phyloP scores from a whole-genome alignment of 2,797 vertebrate species.

The Scolopax rusticola region DNA sequence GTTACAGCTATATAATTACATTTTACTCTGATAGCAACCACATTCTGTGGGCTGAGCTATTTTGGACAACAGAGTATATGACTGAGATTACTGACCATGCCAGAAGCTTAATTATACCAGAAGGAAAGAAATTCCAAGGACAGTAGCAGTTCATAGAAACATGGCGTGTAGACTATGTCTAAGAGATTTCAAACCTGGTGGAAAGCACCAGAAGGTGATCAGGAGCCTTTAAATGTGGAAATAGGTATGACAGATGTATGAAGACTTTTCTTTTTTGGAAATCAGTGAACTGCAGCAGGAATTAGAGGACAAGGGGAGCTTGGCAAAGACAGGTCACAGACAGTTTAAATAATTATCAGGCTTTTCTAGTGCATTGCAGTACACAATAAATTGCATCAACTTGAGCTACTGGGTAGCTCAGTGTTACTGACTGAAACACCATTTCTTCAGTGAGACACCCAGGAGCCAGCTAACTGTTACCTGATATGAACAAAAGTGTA shows the following conservation, averaged over 20 bases:
- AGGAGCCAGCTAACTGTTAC: not conserved
- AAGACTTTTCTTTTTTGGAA: not conserved
- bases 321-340: not conserved
- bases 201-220: not conserved
- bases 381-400: not conserved
- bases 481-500: not conserved
- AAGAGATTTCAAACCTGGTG: not conserved
- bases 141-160: not conserved
- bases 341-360: not conserved
- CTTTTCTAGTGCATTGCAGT: not conserved
- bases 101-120: not conserved
- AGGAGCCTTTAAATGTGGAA: not conserved
- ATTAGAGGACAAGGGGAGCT: not conserved
- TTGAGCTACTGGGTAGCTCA: not conserved
- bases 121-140: not conserved
- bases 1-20: fast-evolving
- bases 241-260: not conserved
- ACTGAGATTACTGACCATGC: not conserved
- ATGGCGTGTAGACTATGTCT: not conserved
- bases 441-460: not conserved
- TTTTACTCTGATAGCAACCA: not conserved
- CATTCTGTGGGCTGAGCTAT: not conserved
- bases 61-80: not conserved
- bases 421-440: not conserved
- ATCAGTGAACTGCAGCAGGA: not conserved